These are phyloP conservation scores for Macrocentrus cingulum DNA, from an alignment of 1,140 invertebrate genomes.

Conservation along the genomic window DNA sequence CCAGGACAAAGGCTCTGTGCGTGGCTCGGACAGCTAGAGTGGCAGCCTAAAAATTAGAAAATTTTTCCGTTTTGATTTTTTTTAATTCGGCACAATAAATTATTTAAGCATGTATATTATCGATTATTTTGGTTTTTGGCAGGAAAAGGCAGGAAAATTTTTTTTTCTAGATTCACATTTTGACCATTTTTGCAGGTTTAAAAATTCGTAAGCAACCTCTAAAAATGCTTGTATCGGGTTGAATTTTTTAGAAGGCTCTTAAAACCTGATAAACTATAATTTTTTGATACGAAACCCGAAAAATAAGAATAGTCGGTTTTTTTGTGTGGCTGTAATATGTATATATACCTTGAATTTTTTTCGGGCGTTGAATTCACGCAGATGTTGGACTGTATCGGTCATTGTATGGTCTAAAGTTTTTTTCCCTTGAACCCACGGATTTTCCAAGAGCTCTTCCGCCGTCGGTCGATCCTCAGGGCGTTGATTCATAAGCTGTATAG, in stretches of 20 bases:
- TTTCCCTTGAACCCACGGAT: constrained; percentile 60
- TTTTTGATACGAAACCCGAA: no score
- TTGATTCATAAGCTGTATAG: constrained; percentile 55
- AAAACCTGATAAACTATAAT: no score
- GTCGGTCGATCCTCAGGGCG: constrained; percentile 58
- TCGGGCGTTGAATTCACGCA: constrained; percentile 64
- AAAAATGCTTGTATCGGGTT: no score
- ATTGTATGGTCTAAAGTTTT: constrained; percentile 40
- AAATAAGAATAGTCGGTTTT: no score
- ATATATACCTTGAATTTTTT: constrained; percentile 62
- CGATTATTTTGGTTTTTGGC: no score
- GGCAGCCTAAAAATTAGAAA: constrained; percentile 27
- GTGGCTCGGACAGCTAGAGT: constrained; percentile 31
- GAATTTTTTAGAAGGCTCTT: no score
- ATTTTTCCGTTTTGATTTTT: not conserved
- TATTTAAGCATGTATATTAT: no score
- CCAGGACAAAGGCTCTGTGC: constrained; percentile 30
- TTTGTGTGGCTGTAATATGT: not conserved
- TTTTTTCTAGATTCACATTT: no score
- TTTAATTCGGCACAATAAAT: no score
- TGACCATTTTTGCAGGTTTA: no score
- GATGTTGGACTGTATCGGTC: constrained; percentile 37
- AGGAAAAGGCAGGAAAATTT: no score
- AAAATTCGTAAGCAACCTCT: no score
- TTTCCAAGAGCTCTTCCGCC: constrained; percentile 54